Conservation (phyloP, 2,888 invertebrate species). For the Plebejus melissa region DNA sequence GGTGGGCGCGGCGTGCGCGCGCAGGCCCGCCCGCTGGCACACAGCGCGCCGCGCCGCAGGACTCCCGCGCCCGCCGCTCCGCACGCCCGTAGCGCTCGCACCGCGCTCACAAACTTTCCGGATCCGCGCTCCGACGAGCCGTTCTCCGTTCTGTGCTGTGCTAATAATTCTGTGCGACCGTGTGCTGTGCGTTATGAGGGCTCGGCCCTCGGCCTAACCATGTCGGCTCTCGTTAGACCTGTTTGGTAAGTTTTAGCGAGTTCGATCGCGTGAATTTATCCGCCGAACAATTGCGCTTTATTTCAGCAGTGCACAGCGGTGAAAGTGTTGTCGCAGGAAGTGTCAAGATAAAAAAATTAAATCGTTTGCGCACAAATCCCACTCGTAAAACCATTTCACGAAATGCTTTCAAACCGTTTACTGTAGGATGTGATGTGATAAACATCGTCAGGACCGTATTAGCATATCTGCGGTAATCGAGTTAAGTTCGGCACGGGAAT, state of each 20-base stretch:
- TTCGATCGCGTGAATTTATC: conserved; percentile 33
- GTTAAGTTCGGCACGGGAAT: conserved; percentile 52
- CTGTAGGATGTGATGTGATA: conserved; percentile 16
- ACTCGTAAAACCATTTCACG: conserved; percentile 79
- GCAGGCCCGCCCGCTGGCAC: conserved; percentile 51
- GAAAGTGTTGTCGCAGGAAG: conserved; percentile 53
- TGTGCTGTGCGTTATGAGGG: conserved; percentile 70
- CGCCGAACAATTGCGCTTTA: conserved; percentile 41
- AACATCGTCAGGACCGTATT: conserved; percentile 46
- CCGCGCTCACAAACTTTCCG: conserved; percentile 58
- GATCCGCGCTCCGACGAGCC: conserved; percentile 50
- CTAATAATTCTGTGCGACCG: conserved; percentile 51
- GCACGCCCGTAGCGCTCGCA: conserved; percentile 52
- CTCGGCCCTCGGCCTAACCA: conserved; percentile 67
- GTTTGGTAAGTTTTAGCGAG: conserved; percentile 68
- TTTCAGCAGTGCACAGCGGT: conserved; percentile 68
- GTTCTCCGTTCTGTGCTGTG: conserved; percentile 56
- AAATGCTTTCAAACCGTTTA: conserved; percentile 64
- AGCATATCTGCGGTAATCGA: conserved; percentile 53
- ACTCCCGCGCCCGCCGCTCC: conserved; percentile 62
- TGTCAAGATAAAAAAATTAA: conserved; percentile 53
- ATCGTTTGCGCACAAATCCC: conserved; percentile 75
- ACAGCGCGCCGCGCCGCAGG: conserved; percentile 69
- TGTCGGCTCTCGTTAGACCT: conserved; percentile 78
- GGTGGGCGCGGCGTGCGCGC: conserved; percentile 69